phyloP scores from a whole-genome alignment of 64 coral and sea anemone genomes.

The Stylophora pistillata region DNA sequence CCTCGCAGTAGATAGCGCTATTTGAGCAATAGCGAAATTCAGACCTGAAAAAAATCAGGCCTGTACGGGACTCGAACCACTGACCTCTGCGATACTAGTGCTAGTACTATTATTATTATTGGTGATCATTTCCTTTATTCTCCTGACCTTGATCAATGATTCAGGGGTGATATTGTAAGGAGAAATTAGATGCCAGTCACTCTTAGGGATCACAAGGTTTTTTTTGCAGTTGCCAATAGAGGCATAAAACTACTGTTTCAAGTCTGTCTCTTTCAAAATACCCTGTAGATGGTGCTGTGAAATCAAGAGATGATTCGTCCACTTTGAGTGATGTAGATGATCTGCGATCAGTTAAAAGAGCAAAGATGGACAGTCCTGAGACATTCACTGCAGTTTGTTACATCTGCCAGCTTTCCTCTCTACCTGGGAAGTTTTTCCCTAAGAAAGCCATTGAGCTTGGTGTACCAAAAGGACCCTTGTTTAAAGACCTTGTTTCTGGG shows the following conservation, averaged over 20 bases:
- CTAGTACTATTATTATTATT: too few species aligned
- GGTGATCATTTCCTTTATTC: too few species aligned
- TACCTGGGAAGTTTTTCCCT: constrained; percentile 83
- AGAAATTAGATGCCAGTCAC: background rate
- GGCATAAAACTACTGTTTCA: background rate
- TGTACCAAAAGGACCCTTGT: constrained; percentile 87
- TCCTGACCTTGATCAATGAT: too few species aligned
- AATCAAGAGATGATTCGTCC: constrained; percentile 6
- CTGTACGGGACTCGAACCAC: too few species aligned
- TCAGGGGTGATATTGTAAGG: too few species aligned
- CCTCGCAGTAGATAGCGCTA: too few species aligned
- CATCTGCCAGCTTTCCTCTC: constrained; percentile 70
- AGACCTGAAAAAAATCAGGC: too few species aligned
- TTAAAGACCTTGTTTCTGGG: constrained; percentile 71
- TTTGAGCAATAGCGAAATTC: too few species aligned
- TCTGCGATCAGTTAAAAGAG: constrained; percentile 30
- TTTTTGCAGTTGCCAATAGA: background rate
- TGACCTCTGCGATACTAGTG: too few species aligned
- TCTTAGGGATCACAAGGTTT: background rate
- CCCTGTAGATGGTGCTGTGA: background rate
- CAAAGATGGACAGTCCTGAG: constrained; percentile 17
- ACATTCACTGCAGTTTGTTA: constrained; percentile 53
- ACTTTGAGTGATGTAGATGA: background rate
- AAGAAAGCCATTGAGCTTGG: constrained; percentile 92
- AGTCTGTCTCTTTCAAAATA: background rate